These are phyloP conservation scores for Cirrhinus mrigala DNA, from an alignment of 2,797 vertebrate species.

Conservation along the genomic window DNA sequence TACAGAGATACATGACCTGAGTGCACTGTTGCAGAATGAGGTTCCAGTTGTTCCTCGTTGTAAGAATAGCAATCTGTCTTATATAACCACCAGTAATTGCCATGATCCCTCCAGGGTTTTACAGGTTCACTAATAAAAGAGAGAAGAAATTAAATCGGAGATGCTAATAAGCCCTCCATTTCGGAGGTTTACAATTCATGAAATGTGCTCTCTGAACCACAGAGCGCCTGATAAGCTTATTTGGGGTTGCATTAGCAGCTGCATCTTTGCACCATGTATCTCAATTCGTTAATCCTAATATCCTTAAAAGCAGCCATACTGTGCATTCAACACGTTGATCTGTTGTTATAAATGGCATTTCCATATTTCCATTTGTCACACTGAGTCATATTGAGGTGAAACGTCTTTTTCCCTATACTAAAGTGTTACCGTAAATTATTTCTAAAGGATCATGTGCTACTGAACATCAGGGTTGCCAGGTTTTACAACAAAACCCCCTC, in stretches of 20 bases:
- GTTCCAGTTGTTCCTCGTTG: neutral
- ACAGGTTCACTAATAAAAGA: conserved; percentile 25
- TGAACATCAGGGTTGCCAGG: too few species aligned
- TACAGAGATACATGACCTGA: conserved; percentile 12
- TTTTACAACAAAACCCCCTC: too few species aligned
- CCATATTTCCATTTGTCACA: neutral
- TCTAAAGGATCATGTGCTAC: neutral
- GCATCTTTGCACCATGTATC: conserved; percentile 32
- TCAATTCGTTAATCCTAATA: conserved; percentile 45
- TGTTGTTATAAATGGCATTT: conserved; percentile 19
- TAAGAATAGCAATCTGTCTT: conserved; percentile 26
- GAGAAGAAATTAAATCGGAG: conserved; percentile 17
- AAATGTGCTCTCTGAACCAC: conserved; percentile 35
- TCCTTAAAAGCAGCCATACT: conserved; percentile 37
- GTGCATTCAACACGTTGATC: neutral
- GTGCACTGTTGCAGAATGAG: neutral
- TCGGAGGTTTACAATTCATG: conserved; percentile 16
- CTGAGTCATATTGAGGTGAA: neutral
- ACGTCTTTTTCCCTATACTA: neutral
- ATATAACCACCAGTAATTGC: conserved; percentile 31
- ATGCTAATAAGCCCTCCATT: conserved; percentile 42
- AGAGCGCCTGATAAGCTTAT: conserved; percentile 40
- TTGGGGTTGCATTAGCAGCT: conserved; percentile 34
- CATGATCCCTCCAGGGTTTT: conserved; percentile 15
- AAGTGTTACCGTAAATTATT: neutral